phyloP scores from a whole-genome alignment of 2,888 invertebrate species.

The Meiosimyza platycephala region DNA sequence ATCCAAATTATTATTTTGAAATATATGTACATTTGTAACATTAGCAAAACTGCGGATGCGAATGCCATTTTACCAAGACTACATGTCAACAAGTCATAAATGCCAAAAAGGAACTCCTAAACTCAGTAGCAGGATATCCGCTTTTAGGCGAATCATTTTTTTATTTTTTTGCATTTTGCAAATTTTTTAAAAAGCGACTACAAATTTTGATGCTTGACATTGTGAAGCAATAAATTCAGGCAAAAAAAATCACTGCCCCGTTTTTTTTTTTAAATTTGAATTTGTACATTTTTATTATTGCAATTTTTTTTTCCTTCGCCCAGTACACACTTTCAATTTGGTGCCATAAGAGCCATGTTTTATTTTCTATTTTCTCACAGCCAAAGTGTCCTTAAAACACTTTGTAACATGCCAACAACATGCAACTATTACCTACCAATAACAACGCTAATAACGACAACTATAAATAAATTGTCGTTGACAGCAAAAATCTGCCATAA shows the following conservation, averaged over 20 bases:
- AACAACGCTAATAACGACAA: not conserved
- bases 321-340: not conserved
- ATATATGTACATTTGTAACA: not conserved
- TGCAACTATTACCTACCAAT: conserved; percentile 1
- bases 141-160: not conserved
- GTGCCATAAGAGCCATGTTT: too few relatives aligned
- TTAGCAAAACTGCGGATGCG: not conserved
- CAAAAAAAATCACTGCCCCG: too few relatives aligned
- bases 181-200: conserved; percentile 32
- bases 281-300: too few relatives aligned
- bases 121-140: conserved; percentile 24
- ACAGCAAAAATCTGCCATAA: too few relatives aligned
- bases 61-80: not conserved
- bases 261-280: too few relatives aligned
- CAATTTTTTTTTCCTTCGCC: too few relatives aligned
- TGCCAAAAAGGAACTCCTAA: conserved; percentile 9
- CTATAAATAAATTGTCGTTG: conserved; percentile 1
- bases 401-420: conserved; percentile 18
- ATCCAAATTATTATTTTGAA: too few relatives aligned
- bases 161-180: conserved; percentile 24
- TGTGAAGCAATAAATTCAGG: too few relatives aligned
- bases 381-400: conserved; percentile 18
- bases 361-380: too few relatives aligned
- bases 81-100: conserved; percentile 29
- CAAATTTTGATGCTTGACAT: not conserved